Percentiles rank a stretch among this genome's conserved stretches.
Evolutionary conservation across 2,113 vertebrate genomes (phyloP).

Genomic region (Podilymbus podiceps): DNA sequence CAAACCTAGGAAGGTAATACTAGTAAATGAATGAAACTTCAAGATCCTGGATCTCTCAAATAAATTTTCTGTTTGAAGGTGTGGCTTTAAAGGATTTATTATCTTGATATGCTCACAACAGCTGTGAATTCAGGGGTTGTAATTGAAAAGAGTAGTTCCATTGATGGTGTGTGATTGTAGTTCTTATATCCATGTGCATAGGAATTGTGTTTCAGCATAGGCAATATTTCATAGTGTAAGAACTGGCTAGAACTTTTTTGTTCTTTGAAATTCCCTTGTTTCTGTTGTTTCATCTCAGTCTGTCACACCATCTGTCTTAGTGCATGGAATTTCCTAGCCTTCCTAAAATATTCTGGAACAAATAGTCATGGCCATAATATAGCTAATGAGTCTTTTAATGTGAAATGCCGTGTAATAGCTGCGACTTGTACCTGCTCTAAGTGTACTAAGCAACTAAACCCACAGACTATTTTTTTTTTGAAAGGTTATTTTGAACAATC

Average conservation of each 20-base stretch:
- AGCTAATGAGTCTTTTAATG: not conserved
- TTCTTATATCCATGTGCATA: not conserved
- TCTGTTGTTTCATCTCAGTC: not conserved
- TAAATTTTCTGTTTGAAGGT: not conserved
- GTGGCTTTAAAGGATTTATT: not conserved
- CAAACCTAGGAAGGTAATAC: not conserved
- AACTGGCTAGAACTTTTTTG: not conserved
- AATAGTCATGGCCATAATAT: slow-evolving; percentile 1
- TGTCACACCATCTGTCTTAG: slow-evolving; percentile 41
- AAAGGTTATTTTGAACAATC: not conserved
- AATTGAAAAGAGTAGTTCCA: not conserved
- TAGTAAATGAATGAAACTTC: not conserved
- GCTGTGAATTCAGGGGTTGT: not conserved
- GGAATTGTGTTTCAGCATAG: not conserved
- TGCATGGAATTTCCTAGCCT: slow-evolving; percentile 1
- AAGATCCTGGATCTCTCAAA: not conserved
- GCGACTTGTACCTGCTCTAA: not conserved
- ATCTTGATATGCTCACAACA: not conserved
- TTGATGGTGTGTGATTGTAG: not conserved
- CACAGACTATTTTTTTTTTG: not conserved
- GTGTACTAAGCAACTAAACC: not conserved
- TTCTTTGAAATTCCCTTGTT: slow-evolving; percentile 3
- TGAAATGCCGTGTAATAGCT: slow-evolving; percentile 5
- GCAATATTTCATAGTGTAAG: not conserved
- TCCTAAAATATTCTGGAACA: slow-evolving; percentile 36